A percentile compares a stretch with the other conserved stretches of the same genome.
phyloP scores from a whole-genome alignment of 1,140 invertebrate species.

The Drosophila murphyi region DNA sequence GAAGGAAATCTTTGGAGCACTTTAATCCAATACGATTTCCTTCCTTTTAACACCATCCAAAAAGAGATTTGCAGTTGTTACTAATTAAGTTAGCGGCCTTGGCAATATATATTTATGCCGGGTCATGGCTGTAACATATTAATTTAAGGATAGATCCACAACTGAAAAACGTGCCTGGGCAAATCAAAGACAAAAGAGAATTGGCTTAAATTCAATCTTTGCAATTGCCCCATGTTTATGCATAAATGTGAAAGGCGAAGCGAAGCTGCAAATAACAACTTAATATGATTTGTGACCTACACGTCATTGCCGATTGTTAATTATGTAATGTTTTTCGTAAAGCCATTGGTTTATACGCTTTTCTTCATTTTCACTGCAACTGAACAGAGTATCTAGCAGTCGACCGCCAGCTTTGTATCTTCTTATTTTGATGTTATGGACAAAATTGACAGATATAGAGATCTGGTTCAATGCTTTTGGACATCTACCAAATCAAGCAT shows the following conservation, averaged over 20 bases:
- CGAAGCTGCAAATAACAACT: neutral
- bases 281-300: conserved; percentile 5
- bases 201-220: conserved; percentile 4
- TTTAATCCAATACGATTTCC: neutral
- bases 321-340: neutral
- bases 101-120: conserved; percentile 9
- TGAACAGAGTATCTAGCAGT: neutral
- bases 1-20: neutral
- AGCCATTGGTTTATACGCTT: neutral
- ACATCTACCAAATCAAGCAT: too few relatives aligned
- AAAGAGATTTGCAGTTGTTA: neutral
- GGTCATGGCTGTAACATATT: conserved; percentile 34
- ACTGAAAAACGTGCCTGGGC: conserved; percentile 12
- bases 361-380: too few relatives aligned
- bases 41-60: neutral
- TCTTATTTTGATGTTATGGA: too few relatives aligned
- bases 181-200: conserved; percentile 8
- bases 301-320: conserved; percentile 8
- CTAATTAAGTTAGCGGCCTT: conserved; percentile 9
- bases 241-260: conserved; percentile 36
- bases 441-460: too few relatives aligned
- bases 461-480: too few relatives aligned
- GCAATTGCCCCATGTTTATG: conserved; percentile 5
- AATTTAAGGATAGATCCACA: conserved; percentile 29
- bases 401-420: too few relatives aligned